Evolutionary conservation across 2,888 invertebrate species (phyloP).

Genomic region (Nephrocerus scutellatus): DNA sequence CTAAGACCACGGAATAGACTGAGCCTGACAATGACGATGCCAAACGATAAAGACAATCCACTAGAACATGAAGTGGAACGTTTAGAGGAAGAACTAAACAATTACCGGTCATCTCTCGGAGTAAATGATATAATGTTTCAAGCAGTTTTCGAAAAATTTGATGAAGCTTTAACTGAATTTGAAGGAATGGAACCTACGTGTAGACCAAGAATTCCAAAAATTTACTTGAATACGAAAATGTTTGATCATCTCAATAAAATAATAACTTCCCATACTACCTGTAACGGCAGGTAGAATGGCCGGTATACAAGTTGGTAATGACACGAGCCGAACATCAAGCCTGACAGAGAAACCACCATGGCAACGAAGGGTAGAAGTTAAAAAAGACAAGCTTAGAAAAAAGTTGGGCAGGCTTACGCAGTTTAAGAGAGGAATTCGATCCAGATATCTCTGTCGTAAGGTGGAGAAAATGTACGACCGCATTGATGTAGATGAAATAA

Average conservation of each 20-base stretch:
- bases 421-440: no score
- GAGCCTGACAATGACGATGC: no score
- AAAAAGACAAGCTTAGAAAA: not conserved
- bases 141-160: no score
- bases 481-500: conserved; percentile 1
- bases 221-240: no score
- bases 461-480: no score
- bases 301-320: not conserved
- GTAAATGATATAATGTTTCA: no score
- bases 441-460: no score
- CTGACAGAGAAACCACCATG: not conserved
- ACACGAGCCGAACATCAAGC: not conserved
- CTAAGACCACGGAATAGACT: not conserved
- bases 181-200: no score
- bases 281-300: conserved; percentile 1
- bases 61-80: not conserved
- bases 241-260: no score
- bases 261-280: no score
- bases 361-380: not conserved
- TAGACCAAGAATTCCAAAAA: not conserved
- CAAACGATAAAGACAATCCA: not conserved
- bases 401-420: conserved; percentile 1
- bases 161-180: no score
- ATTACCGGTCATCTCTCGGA: not conserved
- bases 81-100: no score